Percentiles rank a stretch among this genome's conserved stretches.
Conservation (phyloP, 35 echinoderm and acorn worm species). For the Eucidaris tribuloides region DNA sequence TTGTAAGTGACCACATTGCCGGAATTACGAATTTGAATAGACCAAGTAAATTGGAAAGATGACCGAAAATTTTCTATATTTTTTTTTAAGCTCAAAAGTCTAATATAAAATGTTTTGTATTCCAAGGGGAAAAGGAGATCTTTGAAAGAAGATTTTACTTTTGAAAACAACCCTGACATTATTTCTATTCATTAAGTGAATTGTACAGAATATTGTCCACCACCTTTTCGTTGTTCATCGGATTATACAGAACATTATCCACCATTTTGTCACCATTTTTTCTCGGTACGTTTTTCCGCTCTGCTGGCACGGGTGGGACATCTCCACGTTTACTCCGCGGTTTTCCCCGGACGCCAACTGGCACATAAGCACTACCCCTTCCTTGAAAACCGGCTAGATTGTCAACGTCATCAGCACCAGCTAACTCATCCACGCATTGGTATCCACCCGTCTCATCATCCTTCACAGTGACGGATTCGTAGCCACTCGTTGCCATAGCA, state of each 20-base stretch:
- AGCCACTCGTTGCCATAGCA: neutral
- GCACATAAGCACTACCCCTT: neutral
- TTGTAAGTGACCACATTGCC: too few relatives aligned
- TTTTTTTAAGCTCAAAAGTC: too few relatives aligned
- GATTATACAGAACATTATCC: conserved; percentile 7
- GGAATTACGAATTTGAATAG: too few relatives aligned
- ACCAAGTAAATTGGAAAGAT: too few relatives aligned
- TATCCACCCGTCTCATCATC: conserved; percentile 6
- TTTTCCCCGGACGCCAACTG: neutral
- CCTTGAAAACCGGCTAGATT: neutral
- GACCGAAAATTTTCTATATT: too few relatives aligned
- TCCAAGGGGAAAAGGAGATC: too few relatives aligned
- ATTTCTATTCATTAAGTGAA: neutral
- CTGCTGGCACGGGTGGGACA: neutral
- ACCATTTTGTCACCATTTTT: neutral
- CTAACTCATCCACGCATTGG: neutral
- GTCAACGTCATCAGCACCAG: neutral
- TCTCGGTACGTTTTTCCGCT: neutral
- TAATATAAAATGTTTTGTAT: too few relatives aligned
- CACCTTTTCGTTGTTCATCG: neutral
- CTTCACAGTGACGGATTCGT: neutral
- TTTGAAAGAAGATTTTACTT: too few relatives aligned
- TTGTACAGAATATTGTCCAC: neutral
- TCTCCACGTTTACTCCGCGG: too few relatives aligned
- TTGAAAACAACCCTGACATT: too few relatives aligned